Evolutionary conservation across 1,140 invertebrate genomes (phyloP).

Genomic region (Nymphalis io): DNA sequence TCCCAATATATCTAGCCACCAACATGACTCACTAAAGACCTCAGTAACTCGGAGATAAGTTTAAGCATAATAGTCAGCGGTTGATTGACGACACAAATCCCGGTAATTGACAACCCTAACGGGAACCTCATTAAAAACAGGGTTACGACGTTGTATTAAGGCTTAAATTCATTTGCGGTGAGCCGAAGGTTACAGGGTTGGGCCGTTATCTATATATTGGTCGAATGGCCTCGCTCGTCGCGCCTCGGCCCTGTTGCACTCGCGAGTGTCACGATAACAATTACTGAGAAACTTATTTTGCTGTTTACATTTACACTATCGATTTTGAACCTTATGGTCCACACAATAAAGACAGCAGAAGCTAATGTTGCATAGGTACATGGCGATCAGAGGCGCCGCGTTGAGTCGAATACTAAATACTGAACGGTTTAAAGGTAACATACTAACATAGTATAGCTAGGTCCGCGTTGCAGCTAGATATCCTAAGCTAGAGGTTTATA

Average conservation of each 20-base stretch:
- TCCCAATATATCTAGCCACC: background rate
- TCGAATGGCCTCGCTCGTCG: slow-evolving; percentile 49
- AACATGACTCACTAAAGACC: slow-evolving; percentile 8
- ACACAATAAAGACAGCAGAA: slow-evolving; percentile 4
- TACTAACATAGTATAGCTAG: slow-evolving; percentile 42
- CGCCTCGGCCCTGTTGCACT: slow-evolving; percentile 52
- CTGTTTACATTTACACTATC: slow-evolving; percentile 20
- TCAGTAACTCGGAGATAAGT: background rate
- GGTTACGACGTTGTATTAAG: slow-evolving; percentile 23
- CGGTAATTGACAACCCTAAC: slow-evolving; percentile 40
- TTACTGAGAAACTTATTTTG: slow-evolving; percentile 62
- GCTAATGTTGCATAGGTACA: slow-evolving; percentile 14
- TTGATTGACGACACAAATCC: slow-evolving; percentile 42
- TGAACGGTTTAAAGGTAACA: slow-evolving; percentile 51
- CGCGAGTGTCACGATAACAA: slow-evolving; percentile 57
- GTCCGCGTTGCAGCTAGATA: slow-evolving; percentile 38
- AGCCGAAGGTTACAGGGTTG: slow-evolving; percentile 54
- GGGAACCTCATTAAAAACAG: slow-evolving; percentile 13
- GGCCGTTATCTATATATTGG: slow-evolving; percentile 55
- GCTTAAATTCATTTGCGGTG: slow-evolving; percentile 26
- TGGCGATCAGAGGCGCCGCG: slow-evolving; percentile 28
- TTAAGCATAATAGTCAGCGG: slow-evolving; percentile 25
- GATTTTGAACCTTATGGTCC: slow-evolving; percentile 25
- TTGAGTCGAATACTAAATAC: slow-evolving; percentile 48
- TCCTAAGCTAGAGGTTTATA: slow-evolving; percentile 44